Conservation (phyloP, 2,888 invertebrate genomes). For the Xylophagus ater region DNA sequence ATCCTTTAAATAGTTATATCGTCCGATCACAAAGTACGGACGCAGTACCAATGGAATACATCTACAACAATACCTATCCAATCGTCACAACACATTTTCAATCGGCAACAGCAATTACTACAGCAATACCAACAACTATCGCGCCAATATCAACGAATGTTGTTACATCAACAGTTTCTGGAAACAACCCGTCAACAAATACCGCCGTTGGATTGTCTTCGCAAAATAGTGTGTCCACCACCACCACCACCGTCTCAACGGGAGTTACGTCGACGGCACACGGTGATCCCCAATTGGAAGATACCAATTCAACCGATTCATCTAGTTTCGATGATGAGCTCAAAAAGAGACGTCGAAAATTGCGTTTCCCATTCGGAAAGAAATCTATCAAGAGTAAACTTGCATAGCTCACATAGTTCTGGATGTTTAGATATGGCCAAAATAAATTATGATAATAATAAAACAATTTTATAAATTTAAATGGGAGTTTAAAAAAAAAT, state of each 20-base stretch:
- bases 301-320: constrained; percentile 21
- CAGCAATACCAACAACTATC: background rate
- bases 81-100: constrained; percentile 9
- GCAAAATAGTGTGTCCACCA: constrained; percentile 6
- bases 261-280: constrained; percentile 16
- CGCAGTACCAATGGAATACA: constrained; percentile 27
- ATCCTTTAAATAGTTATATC: constrained; percentile 23
- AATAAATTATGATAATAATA: background rate
- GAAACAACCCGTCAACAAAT: constrained; percentile 2
- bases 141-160: constrained; percentile 4
- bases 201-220: constrained; percentile 1
- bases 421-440: constrained; percentile 16
- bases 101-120: constrained; percentile 10
- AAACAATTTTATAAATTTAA: background rate
- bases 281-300: constrained; percentile 20
- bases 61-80: constrained; percentile 10
- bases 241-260: constrained; percentile 13
- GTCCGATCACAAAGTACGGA: constrained; percentile 33
- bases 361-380: constrained; percentile 26
- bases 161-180: background rate
- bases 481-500: no score
- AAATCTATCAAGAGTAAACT: constrained; percentile 24
- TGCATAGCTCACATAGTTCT: constrained; percentile 22
- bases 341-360: constrained; percentile 25
- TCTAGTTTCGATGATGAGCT: constrained; percentile 22